A percentile compares a stretch with the other conserved stretches of the same genome.
Conservation (phyloP, 1,140 invertebrate genomes). For the Bactericera cockerelli region DNA sequence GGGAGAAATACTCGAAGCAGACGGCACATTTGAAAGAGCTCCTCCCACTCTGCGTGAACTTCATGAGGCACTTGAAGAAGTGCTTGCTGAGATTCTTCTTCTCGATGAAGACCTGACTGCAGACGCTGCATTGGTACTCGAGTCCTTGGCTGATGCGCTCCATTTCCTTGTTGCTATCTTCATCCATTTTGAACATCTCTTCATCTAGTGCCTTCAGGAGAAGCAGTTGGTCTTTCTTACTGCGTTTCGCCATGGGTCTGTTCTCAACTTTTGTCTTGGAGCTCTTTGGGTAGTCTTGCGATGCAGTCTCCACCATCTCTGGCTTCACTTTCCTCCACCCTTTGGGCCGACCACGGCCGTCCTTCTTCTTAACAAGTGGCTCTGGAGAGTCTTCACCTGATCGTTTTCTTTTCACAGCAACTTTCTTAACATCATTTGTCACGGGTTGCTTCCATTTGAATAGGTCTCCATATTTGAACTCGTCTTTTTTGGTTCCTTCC, state of each 20-base stretch:
- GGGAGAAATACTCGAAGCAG: not conserved
- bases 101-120: not conserved
- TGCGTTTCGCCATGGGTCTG: not conserved
- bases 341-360: no score
- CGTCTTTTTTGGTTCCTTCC: no score
- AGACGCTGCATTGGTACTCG: not conserved
- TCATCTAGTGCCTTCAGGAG: not conserved
- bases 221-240: not conserved
- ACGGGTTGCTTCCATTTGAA: no score
- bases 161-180: not conserved
- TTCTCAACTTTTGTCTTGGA: not conserved
- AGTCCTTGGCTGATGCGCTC: not conserved
- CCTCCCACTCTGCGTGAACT: not conserved
- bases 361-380: no score
- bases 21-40: not conserved
- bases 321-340: no score
- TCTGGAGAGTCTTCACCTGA: no score
- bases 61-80: not conserved
- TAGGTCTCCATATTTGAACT: no score
- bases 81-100: conserved; percentile 1
- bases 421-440: no score
- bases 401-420: no score
- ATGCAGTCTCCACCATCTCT: no score
- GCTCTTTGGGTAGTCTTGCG: no score
- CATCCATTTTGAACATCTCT: not conserved